Evolutionary conservation across 2,797 vertebrate genomes (phyloP).

Genomic region (Cryptoblepharus egeriae): DNA sequence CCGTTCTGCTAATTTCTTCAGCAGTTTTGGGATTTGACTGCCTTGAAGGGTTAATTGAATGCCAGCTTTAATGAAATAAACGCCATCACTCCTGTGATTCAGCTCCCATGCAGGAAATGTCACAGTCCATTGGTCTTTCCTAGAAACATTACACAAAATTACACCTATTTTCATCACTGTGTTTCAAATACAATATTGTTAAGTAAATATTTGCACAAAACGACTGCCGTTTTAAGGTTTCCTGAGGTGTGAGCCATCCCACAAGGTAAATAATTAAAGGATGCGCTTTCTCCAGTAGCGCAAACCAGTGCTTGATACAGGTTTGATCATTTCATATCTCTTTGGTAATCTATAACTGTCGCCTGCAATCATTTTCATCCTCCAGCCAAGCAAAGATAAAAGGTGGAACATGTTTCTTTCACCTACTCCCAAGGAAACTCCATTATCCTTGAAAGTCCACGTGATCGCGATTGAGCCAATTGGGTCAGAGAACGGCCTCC

Average conservation of each 20-base stretch:
- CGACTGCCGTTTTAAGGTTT: slow-evolving; percentile 78
- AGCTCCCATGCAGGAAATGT: slow-evolving; percentile 61
- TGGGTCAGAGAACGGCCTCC: slow-evolving; percentile 54
- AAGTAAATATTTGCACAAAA: slow-evolving; percentile 91
- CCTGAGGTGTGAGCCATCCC: slow-evolving; percentile 74
- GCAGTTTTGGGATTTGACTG: slow-evolving; percentile 45
- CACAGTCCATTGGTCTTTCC: slow-evolving; percentile 67
- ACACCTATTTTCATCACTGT: slow-evolving; percentile 74
- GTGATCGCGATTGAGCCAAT: slow-evolving; percentile 66
- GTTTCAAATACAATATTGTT: slow-evolving; percentile 77
- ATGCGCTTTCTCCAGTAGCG: slow-evolving; percentile 72
- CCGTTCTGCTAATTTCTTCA: slow-evolving; percentile 51
- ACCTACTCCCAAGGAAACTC: slow-evolving; percentile 75
- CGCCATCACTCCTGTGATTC: slow-evolving; percentile 50
- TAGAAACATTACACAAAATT: slow-evolving; percentile 68
- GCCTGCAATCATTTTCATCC: slow-evolving; percentile 80
- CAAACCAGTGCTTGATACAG: slow-evolving; percentile 75
- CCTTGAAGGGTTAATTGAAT: slow-evolving; percentile 57
- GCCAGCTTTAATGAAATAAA: slow-evolving; percentile 78
- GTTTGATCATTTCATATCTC: slow-evolving; percentile 80
- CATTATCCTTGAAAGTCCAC: slow-evolving; percentile 77
- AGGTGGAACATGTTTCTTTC: slow-evolving; percentile 74
- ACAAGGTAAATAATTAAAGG: slow-evolving; percentile 88
- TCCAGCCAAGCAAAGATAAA: slow-evolving; percentile 81
- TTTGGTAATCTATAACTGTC: slow-evolving; percentile 85